Base-by-base conservation (phyloP, 2,797 vertebrate species). In the Simalia tracyae region DNA sequence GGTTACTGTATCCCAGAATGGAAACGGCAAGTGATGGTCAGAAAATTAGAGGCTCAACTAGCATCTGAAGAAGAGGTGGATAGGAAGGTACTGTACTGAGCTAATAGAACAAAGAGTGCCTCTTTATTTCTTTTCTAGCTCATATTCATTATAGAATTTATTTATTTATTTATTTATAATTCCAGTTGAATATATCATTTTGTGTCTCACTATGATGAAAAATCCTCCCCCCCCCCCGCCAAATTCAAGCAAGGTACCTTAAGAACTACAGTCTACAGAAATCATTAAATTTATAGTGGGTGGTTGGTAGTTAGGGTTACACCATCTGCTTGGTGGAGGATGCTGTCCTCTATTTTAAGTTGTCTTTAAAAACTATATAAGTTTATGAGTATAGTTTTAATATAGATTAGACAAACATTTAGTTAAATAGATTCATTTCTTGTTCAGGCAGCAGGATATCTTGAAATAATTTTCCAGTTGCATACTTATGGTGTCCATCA, bases 11-110 rank as follows among this genome's bases (percentile, higher is more conserved):
- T 99, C 64, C 98, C 98, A 0, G 99, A 99, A 97, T 99, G 99
- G 99, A 99, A 99, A 97, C 98, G 99, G 90, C 99, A 99, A 90
- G 98, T 99, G 95, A 99, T 99, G 98, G 98, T 99, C 92, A 98
- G 98, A 61, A 98, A 98, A 97, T 97, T 99, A 94, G 98, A 98
- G 95, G 97, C 98, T 1, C 97, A 98, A 88, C 97, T 99, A 96
- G 96, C 97, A 61, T 96, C 97, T 1, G 98, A 98, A 91, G 97
- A 97, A 28, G 96, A 61, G 0, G 90, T 0, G 26, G 91, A 26
- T 4, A 93, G 50, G 7, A 94, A 96, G 96, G 96, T 96, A 94
- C 12, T 24, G 42, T 68, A 36, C 9, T 89, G n/a, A 56, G 19
- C 14, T 63, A 36, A 42, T 0, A 17, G 24, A 84, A 92, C 6